Evolutionary conservation across 1,140 invertebrate species (phyloP).

Genomic region (Drosophila neocordata): DNA sequence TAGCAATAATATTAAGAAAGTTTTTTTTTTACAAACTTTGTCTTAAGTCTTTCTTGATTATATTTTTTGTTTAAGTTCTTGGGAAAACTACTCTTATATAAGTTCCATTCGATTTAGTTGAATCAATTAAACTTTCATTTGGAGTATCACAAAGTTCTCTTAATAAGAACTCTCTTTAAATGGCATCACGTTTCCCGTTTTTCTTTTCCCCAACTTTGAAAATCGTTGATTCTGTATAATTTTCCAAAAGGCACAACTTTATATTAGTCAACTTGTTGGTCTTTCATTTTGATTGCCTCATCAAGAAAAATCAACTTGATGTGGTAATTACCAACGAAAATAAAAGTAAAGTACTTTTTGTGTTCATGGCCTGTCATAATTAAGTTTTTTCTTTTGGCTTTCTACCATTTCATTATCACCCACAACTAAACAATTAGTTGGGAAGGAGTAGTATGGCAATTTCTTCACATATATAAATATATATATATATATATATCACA

Average conservation of each 20-base stretch:
- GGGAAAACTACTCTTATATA: too few species aligned
- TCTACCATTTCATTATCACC: constrained; percentile 19
- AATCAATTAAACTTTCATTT: background rate
- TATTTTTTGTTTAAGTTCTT: too few species aligned
- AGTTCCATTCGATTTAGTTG: too few species aligned
- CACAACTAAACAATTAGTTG: background rate
- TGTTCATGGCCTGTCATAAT: constrained; percentile 19
- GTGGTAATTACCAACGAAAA: constrained; percentile 15
- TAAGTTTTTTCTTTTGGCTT: constrained; percentile 15
- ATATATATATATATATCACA: background rate
- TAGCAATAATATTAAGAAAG: too few species aligned
- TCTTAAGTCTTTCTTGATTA: too few species aligned
- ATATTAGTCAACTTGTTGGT: constrained; percentile 8
- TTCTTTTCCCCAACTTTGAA: background rate
- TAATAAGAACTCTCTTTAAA: background rate
- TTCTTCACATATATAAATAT: background rate
- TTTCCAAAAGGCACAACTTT: background rate
- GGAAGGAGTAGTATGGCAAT: background rate
- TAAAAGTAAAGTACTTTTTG: constrained; percentile 13
- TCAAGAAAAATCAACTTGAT: constrained; percentile 12
- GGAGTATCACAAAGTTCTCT: background rate
- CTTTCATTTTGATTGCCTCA: constrained; percentile 11
- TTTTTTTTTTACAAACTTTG: too few species aligned
- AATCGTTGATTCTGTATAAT: constrained; percentile 1
- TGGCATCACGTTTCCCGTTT: background rate